Percentiles rank a stretch among this genome's conserved stretches.
phyloP scores from a whole-genome alignment of 2,797 vertebrate species.

The Poeciliopsis gracilis region DNA sequence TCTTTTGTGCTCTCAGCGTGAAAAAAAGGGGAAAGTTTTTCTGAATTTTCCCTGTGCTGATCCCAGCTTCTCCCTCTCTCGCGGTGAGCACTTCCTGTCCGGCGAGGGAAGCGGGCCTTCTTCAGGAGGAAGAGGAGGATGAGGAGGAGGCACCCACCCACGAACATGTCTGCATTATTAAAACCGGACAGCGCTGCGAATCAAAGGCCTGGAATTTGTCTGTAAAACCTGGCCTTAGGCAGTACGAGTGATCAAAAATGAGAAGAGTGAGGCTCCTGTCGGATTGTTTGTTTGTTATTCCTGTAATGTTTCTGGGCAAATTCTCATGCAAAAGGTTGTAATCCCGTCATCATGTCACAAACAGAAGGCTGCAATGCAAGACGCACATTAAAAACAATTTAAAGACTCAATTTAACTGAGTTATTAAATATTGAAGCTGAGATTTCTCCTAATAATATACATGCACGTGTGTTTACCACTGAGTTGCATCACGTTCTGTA shows the following conservation, averaged over 20 bases:
- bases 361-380: not conserved
- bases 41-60: slow-evolving; percentile 52
- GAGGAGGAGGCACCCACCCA: slow-evolving; percentile 59
- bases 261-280: slow-evolving; percentile 52
- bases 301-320: slow-evolving; percentile 12
- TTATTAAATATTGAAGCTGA: slow-evolving; percentile 10
- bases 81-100: slow-evolving; percentile 82
- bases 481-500: slow-evolving; percentile 1
- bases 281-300: slow-evolving; percentile 59
- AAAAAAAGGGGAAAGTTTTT: slow-evolving; percentile 68
- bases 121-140: slow-evolving; percentile 27
- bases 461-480: not conserved
- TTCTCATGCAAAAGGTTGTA: slow-evolving; percentile 1
- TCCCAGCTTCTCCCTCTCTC: slow-evolving; percentile 81
- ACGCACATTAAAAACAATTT: not conserved
- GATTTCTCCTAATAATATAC: not conserved
- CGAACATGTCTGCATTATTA: slow-evolving; percentile 76
- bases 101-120: slow-evolving; percentile 42
- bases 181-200: slow-evolving; percentile 69
- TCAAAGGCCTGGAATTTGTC: slow-evolving; percentile 68
- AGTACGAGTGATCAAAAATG: slow-evolving; percentile 55
- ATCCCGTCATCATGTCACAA: not conserved
- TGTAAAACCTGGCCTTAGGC: slow-evolving; percentile 69
- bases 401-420: not conserved
- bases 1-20: slow-evolving; percentile 93